A percentile compares a stretch with the other conserved stretches of the same genome.
Evolutionary conservation across 2,888 invertebrate species (phyloP).

Genomic region (Ochlodes sylvanus): DNA sequence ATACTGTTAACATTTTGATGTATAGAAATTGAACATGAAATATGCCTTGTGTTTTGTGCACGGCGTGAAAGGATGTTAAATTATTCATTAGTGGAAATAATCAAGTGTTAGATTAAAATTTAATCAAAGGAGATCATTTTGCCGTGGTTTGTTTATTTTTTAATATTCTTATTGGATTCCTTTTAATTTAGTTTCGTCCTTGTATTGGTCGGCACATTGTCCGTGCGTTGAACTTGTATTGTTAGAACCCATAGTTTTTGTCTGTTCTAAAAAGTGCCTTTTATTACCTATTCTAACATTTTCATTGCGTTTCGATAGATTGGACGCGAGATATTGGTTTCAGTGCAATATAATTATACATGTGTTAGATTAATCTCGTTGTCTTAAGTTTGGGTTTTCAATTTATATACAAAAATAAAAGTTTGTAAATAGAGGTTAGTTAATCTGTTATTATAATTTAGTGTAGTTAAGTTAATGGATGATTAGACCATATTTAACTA

Average conservation of each 20-base stretch:
- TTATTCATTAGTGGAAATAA: constrained; percentile 10
- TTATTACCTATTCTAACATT: constrained; percentile 13
- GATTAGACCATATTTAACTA: too few relatives aligned
- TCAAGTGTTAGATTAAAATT: constrained; percentile 5
- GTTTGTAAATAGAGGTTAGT: too few relatives aligned
- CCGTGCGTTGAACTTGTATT: constrained; percentile 21
- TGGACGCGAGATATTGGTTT: neutral
- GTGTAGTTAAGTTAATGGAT: too few relatives aligned
- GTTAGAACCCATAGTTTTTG: constrained; percentile 6
- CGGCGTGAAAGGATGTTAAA: constrained; percentile 19
- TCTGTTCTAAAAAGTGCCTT: constrained; percentile 21
- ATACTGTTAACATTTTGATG: constrained; percentile 42
- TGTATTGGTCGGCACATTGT: constrained; percentile 1
- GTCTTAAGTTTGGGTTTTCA: too few relatives aligned
- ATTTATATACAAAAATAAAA: too few relatives aligned
- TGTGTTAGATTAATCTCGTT: too few relatives aligned
- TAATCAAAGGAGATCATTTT: constrained; percentile 38
- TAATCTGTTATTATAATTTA: too few relatives aligned
- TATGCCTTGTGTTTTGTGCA: neutral
- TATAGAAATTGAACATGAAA: constrained; percentile 37
- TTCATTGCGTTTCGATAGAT: constrained; percentile 18
- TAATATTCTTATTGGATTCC: constrained; percentile 46
- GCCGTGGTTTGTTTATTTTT: constrained; percentile 4
- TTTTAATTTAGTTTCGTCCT: constrained; percentile 39
- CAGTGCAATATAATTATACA: too few relatives aligned